phyloP scores from a whole-genome alignment of 2,113 vertebrate species.

The Vicugna pacos region DNA sequence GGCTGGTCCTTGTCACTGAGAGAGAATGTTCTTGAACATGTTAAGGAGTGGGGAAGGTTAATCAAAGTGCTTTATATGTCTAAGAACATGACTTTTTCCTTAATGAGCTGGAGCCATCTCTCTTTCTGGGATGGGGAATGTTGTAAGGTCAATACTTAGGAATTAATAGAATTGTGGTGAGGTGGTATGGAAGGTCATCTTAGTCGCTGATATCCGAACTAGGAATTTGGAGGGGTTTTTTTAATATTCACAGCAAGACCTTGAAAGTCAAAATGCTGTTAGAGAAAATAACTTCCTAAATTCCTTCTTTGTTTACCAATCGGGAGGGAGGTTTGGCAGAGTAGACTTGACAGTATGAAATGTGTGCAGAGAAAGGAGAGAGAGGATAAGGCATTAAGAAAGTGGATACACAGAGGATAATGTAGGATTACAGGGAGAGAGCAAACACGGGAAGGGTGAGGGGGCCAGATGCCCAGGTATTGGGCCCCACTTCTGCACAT shows the following conservation, averaged over 20 bases:
- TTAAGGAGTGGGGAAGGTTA: not conserved
- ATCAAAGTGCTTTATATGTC: not conserved
- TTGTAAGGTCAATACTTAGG: not conserved
- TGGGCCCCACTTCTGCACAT: not conserved
- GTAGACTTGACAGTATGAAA: not conserved
- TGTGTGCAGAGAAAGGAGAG: not conserved
- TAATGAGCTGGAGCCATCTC: not conserved
- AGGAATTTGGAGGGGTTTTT: not conserved
- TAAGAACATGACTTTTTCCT: not conserved
- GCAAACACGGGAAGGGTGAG: accelerated
- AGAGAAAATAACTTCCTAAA: not conserved
- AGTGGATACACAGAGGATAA: not conserved
- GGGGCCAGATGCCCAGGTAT: not conserved
- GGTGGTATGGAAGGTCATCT: not conserved
- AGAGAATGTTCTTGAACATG: not conserved
- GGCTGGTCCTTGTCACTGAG: not conserved
- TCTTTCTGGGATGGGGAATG: not conserved
- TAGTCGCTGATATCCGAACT: not conserved
- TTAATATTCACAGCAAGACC: not conserved
- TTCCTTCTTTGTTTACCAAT: not conserved
- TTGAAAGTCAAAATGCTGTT: not conserved
- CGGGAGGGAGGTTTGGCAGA: not conserved
- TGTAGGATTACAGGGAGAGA: not conserved
- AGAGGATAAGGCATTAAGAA: not conserved
- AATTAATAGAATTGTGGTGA: not conserved